These are phyloP conservation scores for Hypotaenidia okinawae DNA, from an alignment of 2,797 vertebrate species.

Conservation along the genomic window DNA sequence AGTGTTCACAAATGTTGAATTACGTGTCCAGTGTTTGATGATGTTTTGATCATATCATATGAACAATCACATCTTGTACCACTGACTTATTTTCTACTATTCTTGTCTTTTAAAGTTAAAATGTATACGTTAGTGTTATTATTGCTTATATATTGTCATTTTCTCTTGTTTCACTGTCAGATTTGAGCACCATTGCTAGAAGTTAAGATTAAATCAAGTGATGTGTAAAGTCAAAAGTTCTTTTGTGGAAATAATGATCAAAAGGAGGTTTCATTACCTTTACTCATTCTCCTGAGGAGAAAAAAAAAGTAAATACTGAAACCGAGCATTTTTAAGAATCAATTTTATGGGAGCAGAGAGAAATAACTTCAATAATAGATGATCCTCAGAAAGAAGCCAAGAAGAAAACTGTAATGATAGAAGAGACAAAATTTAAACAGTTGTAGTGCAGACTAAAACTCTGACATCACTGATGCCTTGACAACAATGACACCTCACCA, in stretches of 20 bases:
- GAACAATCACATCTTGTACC: not conserved
- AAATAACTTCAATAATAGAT: not conserved
- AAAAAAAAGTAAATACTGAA: not conserved
- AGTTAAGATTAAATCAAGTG: not conserved
- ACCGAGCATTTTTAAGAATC: not conserved
- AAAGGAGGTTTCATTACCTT: not conserved
- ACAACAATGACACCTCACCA: not conserved
- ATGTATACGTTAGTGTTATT: not conserved
- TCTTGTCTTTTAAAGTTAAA: not conserved
- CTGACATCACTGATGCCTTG: not conserved
- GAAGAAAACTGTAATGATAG: not conserved
- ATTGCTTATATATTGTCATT: not conserved
- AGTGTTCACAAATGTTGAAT: not conserved
- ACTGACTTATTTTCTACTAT: not conserved
- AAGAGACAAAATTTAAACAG: not conserved
- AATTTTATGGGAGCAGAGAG: not conserved
- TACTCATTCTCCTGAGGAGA: not conserved
- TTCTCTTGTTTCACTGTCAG: not conserved
- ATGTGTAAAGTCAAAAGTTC: not conserved
- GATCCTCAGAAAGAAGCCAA: not conserved
- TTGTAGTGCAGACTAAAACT: not conserved
- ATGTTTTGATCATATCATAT: not conserved
- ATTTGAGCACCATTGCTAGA: not conserved
- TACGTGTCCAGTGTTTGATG: not conserved
- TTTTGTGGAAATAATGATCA: not conserved